These are phyloP conservation scores for Casuarius casuarius DNA, from an alignment of 2,113 vertebrate species.

Conservation along the genomic window DNA sequence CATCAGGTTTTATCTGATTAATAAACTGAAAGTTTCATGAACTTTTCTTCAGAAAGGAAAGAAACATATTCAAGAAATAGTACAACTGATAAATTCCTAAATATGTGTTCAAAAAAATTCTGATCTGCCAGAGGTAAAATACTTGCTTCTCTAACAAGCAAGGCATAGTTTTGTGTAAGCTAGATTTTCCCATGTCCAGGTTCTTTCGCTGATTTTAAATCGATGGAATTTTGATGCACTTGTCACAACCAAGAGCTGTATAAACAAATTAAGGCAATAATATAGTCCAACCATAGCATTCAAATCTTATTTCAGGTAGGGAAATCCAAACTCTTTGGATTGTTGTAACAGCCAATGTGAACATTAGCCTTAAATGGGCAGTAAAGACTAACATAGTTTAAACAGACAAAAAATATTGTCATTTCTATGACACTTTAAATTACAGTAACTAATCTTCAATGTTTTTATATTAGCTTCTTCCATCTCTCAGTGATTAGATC, in stretches of 20 bases:
- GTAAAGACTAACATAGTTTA: not conserved
- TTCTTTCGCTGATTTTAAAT: not conserved
- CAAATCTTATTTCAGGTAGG: not conserved
- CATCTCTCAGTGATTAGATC: not conserved
- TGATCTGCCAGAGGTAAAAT: not conserved
- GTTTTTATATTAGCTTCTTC: not conserved
- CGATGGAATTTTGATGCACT: not conserved
- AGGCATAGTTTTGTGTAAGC: not conserved
- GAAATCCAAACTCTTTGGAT: not conserved
- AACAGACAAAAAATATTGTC: not conserved
- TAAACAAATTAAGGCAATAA: not conserved
- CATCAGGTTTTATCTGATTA: not conserved
- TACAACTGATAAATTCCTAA: not conserved
- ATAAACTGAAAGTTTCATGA: not conserved
- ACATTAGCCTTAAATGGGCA: not conserved
- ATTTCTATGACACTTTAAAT: not conserved
- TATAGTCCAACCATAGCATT: accelerated
- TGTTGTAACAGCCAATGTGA: not conserved
- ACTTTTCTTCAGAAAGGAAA: not conserved
- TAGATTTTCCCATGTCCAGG: accelerated
- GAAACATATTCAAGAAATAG: not conserved
- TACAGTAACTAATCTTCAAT: not conserved
- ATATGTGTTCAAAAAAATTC: not conserved
- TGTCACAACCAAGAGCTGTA: not conserved
- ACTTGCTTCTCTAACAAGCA: not conserved